Conservation (phyloP, 2,113 vertebrate genomes). For the Crocuta crocuta region DNA sequence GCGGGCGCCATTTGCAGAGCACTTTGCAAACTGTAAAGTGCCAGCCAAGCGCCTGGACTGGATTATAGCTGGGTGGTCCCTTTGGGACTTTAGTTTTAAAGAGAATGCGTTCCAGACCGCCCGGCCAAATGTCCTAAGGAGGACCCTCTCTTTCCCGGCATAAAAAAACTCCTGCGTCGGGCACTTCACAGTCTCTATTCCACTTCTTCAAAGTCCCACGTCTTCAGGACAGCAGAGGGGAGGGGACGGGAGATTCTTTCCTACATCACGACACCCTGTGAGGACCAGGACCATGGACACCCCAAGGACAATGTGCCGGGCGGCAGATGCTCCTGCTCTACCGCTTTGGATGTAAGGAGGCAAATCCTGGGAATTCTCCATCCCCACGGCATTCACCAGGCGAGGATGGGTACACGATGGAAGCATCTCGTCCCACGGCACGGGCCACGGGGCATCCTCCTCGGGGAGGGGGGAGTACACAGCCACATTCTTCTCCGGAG, state of each 20-base stretch:
- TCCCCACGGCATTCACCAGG: accelerated
- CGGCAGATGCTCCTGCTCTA: accelerated
- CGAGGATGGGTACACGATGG: accelerated
- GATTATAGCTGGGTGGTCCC: accelerated
- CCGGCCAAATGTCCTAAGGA: accelerated
- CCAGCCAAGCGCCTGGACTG: accelerated
- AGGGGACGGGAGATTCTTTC: neutral
- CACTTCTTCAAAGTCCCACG: neutral
- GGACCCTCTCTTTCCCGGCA: neutral
- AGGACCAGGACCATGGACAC: accelerated
- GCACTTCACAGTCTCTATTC: accelerated
- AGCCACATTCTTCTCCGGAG: accelerated
- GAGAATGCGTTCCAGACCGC: neutral
- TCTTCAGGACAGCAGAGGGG: accelerated
- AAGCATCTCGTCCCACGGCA: accelerated
- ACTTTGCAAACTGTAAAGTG: accelerated
- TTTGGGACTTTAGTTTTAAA: neutral
- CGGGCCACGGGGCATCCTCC: neutral
- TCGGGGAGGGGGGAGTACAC: accelerated
- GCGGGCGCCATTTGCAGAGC: accelerated
- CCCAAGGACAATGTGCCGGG: accelerated
- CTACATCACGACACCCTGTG: accelerated
- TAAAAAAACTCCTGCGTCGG: accelerated
- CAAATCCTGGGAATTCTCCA: accelerated
- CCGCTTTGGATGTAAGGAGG: accelerated